Evolutionary conservation across 1,140 invertebrate genomes (phyloP), one percentile per base, ranked within the genome.

Genomic region (Zaprionus gabonicus): DNA sequence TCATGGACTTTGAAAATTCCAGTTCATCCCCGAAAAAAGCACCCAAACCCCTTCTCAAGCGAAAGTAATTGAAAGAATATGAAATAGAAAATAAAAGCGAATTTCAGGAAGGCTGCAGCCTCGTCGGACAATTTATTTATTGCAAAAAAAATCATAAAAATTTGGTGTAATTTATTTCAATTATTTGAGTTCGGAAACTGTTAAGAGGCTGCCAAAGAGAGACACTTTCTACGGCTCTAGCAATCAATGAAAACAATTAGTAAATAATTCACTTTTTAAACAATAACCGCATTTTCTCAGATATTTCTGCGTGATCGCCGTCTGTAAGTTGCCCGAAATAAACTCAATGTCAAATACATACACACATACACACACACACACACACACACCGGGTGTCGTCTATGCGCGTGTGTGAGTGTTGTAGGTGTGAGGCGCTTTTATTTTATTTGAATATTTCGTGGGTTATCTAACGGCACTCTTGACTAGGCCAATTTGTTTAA

Each of bases 311-410:
- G 60, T 56, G 68, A 60, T 76, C 68, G 28, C 55, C 34, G 20
- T 69, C 34, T 71, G 73, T 71, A 76, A 71, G 44, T 65, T 41
- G 63, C 69, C 86, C 76, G 80, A 91, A 90, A 90, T 90, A 90
- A 90, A 90, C 86, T 84, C 85, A 90, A 90, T 90, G 85, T 80
- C 85, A 90, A 88, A 90, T 73, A 51, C n/a, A 9, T 66, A 68
- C 78, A 79, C 73, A 80, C 41, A 55, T 70, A 80, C 41, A 55
- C 59, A 79, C 58, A 55, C 23, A 79, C 73, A 80, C 41, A 55
- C 70, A 80, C 41, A 55, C 59, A 58, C n/a, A 72, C 59, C 49
- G 49, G 13, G 36, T 60, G 12, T 20, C 17, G n/a, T 34, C n/a
- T 41, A 44, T 57, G 53, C 27, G 34, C 53, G 36, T 34, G 28